Percentiles rank a stretch among this genome's conserved stretches.
These are phyloP conservation scores for Hystrix brachyura DNA, from an alignment of 2,113 vertebrate genomes.

Conservation along the genomic window DNA sequence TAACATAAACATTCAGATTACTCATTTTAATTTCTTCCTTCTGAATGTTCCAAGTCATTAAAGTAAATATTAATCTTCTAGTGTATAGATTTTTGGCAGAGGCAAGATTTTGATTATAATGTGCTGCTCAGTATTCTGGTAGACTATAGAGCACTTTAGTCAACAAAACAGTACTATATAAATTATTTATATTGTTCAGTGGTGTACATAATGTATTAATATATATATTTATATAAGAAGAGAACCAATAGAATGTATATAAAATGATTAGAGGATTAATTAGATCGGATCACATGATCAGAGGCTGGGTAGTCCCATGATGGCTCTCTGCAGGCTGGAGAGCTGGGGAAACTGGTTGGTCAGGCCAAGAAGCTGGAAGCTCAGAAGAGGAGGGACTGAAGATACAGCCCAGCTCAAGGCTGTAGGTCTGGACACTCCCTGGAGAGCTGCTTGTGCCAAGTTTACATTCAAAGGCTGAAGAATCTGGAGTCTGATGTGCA, in stretches of 20 bases:
- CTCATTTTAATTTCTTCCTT: slow-evolving; percentile 23
- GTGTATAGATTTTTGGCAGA: slow-evolving; percentile 7
- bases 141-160: neutral
- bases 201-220: neutral
- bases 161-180: neutral
- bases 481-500: neutral
- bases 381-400: neutral
- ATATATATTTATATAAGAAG: neutral
- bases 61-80: slow-evolving; percentile 30
- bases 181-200: slow-evolving; percentile 39
- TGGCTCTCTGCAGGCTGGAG: neutral
- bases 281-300: neutral
- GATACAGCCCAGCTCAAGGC: neutral
- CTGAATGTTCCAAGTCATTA: neutral
- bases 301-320: neutral
- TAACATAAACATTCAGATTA: slow-evolving; percentile 19
- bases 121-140: neutral
- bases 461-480: neutral
- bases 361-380: neutral
- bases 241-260: neutral
- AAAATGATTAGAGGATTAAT: neutral
- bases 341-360: neutral
- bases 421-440: neutral
- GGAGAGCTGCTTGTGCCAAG: neutral
- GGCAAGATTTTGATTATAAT: slow-evolving; percentile 14